phyloP scores from a whole-genome alignment of 2,113 vertebrate genomes.

The Cyanistes caeruleus region DNA sequence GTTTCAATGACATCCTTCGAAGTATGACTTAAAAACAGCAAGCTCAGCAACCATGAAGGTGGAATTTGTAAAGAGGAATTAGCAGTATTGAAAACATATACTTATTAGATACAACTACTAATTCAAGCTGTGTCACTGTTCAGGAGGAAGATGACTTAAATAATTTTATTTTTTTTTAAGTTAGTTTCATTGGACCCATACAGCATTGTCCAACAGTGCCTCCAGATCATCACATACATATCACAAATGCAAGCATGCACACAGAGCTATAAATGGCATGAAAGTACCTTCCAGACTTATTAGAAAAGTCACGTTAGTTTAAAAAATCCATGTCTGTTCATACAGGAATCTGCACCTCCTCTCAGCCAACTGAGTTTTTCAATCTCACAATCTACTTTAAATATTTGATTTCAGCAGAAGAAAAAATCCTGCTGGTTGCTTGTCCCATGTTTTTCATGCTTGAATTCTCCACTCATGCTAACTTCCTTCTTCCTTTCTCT shows the following conservation, averaged over 20 bases:
- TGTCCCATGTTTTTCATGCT: not conserved
- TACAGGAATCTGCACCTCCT: not conserved
- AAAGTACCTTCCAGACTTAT: not conserved
- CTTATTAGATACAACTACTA: not conserved
- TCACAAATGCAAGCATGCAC: not conserved
- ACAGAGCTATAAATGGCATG: rapidly evolving
- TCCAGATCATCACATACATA: not conserved
- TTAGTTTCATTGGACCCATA: not conserved
- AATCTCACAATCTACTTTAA: not conserved
- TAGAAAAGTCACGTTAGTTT: not conserved
- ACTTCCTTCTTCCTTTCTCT: not conserved
- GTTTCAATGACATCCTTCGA: not conserved
- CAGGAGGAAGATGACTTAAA: not conserved
- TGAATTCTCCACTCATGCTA: not conserved
- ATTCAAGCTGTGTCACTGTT: not conserved
- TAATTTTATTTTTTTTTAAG: not conserved
- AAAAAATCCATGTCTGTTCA: not conserved
- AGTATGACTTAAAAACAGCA: not conserved
- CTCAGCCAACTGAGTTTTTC: not conserved
- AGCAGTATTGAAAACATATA: not conserved
- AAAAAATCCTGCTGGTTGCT: not conserved
- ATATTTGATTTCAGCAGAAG: not conserved
- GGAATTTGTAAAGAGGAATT: not conserved
- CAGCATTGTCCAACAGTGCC: not conserved
- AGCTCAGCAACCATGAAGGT: not conserved